A percentile compares a stretch with the other conserved stretches of the same genome.
These are phyloP conservation scores for Sisyra terminalis DNA, from an alignment of 2,888 invertebrate genomes.

Conservation along the genomic window DNA sequence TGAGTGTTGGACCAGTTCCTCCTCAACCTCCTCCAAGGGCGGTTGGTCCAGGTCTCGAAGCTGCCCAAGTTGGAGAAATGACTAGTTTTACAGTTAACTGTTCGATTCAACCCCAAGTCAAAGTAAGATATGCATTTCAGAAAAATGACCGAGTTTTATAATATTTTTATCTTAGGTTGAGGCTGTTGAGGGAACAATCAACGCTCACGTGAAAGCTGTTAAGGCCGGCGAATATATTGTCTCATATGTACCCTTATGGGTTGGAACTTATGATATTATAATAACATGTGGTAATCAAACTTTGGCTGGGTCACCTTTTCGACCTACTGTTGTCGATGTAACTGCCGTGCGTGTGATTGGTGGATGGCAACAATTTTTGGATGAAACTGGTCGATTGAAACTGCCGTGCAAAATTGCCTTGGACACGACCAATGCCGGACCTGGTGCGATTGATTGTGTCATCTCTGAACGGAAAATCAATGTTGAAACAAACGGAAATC, in stretches of 20 bases:
- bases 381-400: constrained; percentile 54
- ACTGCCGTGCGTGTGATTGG: constrained; percentile 59
- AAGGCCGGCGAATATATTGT: constrained; percentile 71
- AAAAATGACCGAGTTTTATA: not conserved
- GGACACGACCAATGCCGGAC: constrained; percentile 80
- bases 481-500: constrained; percentile 22
- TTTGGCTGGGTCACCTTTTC: constrained; percentile 42
- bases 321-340: constrained; percentile 51
- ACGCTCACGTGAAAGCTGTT: constrained; percentile 30
- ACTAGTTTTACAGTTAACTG: constrained; percentile 51
- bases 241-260: constrained; percentile 77
- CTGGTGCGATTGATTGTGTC: constrained; percentile 57
- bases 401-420: constrained; percentile 69
- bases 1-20: constrained; percentile 44
- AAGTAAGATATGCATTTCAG: constrained; percentile 26
- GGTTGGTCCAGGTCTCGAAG: constrained; percentile 48
- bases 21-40: constrained; percentile 39
- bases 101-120: constrained; percentile 43
- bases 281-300: constrained; percentile 42
- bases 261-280: constrained; percentile 81
- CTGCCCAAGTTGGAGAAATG: constrained; percentile 52
- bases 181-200: constrained; percentile 35
- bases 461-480: constrained; percentile 44
- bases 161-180: constrained; percentile 17
- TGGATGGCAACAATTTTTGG: constrained; percentile 72